Percentiles rank a stretch among this genome's conserved stretches.
These are phyloP conservation scores for Eubasilissa regina DNA, from an alignment of 1,140 invertebrate genomes.

Conservation along the genomic window DNA sequence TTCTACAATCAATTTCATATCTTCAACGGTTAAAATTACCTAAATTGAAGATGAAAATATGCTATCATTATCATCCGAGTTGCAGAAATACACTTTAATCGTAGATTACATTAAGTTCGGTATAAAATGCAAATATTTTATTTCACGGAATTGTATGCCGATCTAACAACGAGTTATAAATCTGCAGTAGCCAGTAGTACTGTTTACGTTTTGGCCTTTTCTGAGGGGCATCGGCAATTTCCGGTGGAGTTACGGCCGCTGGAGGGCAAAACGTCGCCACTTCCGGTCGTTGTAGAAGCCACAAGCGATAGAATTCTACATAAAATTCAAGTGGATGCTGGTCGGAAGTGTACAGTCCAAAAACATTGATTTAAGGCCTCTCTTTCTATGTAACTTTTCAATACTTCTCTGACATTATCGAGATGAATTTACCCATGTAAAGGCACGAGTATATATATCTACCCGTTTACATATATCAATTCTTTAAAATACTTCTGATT, in stretches of 20 bases:
- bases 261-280: background rate
- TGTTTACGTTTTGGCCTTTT: conserved; percentile 13
- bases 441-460: too few relatives aligned
- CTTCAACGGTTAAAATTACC: too few relatives aligned
- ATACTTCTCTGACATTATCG: too few relatives aligned
- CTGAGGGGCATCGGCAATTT: conserved; percentile 18
- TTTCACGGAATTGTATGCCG: background rate
- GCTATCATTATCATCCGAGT: background rate
- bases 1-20: too few relatives aligned
- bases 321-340: background rate
- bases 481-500: too few relatives aligned
- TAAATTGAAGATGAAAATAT: background rate
- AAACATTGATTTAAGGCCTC: background rate
- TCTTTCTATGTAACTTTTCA: background rate
- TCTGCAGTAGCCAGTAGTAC: background rate
- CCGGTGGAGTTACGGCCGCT: conserved; percentile 5
- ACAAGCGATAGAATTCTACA: background rate
- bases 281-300: conserved; percentile 18
- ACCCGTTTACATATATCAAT: too few relatives aligned
- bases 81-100: background rate
- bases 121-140: background rate
- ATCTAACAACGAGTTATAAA: background rate
- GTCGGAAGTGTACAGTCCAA: background rate
- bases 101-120: too few relatives aligned
- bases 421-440: too few relatives aligned